Evolutionary conservation across 92 coral and sea anemone species (phyloP).

Genomic region (Umimayanthus chanpuru): DNA sequence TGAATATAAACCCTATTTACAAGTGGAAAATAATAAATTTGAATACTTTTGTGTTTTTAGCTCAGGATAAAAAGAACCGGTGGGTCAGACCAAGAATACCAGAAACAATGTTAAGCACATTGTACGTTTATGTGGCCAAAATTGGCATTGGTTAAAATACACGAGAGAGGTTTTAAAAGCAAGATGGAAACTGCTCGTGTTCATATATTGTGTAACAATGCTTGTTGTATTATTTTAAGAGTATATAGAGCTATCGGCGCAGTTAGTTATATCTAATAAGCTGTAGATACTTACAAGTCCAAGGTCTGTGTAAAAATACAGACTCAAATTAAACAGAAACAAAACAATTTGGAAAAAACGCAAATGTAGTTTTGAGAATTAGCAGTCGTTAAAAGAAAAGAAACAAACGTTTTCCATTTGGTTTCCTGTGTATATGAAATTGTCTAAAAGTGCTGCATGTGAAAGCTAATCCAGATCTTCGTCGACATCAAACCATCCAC

Average conservation of each 20-base stretch:
- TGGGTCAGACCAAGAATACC: no score
- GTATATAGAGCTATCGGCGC: background rate
- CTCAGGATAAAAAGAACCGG: background rate
- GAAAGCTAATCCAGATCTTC: background rate
- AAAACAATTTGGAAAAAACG: no score
- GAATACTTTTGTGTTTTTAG: background rate
- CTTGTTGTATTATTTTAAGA: background rate
- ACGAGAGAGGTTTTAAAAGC: background rate
- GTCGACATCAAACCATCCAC: conserved; percentile 27
- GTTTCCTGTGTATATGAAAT: background rate
- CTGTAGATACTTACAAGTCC: no score
- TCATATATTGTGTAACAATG: background rate
- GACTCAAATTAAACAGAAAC: no score
- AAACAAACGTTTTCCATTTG: background rate
- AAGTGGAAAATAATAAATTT: no score
- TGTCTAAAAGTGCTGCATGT: background rate
- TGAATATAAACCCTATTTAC: background rate
- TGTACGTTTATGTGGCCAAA: background rate
- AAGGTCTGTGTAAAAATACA: no score
- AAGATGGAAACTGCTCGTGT: background rate
- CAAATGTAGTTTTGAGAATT: no score
- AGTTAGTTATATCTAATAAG: no score
- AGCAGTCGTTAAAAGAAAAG: no score
- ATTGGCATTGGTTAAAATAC: no score
- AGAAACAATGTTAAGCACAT: background rate